Base-by-base conservation (phyloP, 2,888 invertebrate species). In the Noctua janthina region DNA sequence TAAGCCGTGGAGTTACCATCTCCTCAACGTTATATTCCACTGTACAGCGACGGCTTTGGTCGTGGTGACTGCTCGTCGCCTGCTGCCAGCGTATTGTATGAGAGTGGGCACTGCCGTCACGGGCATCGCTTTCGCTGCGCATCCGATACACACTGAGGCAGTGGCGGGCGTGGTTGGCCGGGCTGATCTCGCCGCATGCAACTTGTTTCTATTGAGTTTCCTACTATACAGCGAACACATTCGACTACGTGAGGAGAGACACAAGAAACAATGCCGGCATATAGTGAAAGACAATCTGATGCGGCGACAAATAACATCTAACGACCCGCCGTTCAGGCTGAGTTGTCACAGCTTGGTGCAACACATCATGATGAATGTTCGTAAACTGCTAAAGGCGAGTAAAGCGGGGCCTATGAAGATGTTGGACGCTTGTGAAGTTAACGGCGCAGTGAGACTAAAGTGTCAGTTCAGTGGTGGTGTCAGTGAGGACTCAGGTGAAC, bases 101-200 rank as follows among this genome's bases (percentile, higher is more conserved):
- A 97, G 97, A 90, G 97, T 98, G 89, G 98, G 98, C 59, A 97
- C 98, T 74, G 97, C 98, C 75, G 97, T 98, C 54, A 97, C 99
- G 0, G 99, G 99, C 0, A 97, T 99, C 15, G 97, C 99, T 66
- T 99, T 99, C 94, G 99, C 99, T 56, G 98, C 98, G 3, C 99
- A 99, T 96, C 99, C 99, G 23, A 98, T 99, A 91, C 99, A 99
- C 96, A 99, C 99, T 7, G 99, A 99, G 95, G 99, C 99, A 0
- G 99, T 99, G 56, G 99, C 99, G 0, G 99, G 99, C 46, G 98
- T 99, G 74, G 99, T 99, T 23, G 99, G 99, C 3, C 97, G 99
- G 79, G 99, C 99, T 5, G 99, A 99, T 94, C 97, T 99, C 68
- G 98, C 99, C 49, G 99, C 99, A 23, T 99, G 99, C 94, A 98